Base-by-base conservation (phyloP, 1,140 invertebrate species). In the Calosoma granatense region DNA sequence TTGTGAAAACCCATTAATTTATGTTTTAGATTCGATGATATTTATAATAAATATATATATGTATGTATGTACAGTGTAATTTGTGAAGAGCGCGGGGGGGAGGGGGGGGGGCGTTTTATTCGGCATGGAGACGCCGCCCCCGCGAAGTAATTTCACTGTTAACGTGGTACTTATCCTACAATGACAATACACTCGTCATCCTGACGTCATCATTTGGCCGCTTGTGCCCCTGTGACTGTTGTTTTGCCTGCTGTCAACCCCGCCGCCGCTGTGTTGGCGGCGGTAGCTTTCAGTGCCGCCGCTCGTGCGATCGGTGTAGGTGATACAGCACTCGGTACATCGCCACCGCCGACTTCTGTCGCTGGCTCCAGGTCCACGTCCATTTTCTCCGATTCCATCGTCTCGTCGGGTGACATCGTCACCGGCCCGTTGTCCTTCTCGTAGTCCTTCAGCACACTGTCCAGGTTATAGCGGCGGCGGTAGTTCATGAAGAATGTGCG, bases 401-500 rank as follows among this genome's bases (percentile, higher is more conserved):
- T 6, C 4, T 47, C 41, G 15, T 47, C 41, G 9, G 41, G 41
- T 47, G 41, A 47, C 4, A 53, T 30, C 1, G 58, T 60, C 15
- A 67, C 39, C 0, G 67, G 67, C 1, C 85, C 86, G 69, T 89
- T 82, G 62, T 88, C 86, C 56, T 78, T 80, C 65, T 96, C 92
- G 73, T 88, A 93, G 65, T 97, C 92, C 65, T 87, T 86, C 12
- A 97, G 71, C 9, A 96, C 85, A 30, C 84, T 83, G 73, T 97
- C 94, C 54, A 97, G 76, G 72, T 94, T 93, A 73, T 92, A 95
- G 52, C 91, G 82, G 57, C 90, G 82, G 47, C 91, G 81, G 73
- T 97, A 92, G 65, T 91, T 94, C 0, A 90, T 81, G 71, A 89
- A 96, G 75, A 97, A 98, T 22, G 84, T 87, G 56, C 90, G 83